Evolutionary conservation across 2,113 vertebrate genomes (phyloP).

Genomic region (Oenanthe oenanthe): DNA sequence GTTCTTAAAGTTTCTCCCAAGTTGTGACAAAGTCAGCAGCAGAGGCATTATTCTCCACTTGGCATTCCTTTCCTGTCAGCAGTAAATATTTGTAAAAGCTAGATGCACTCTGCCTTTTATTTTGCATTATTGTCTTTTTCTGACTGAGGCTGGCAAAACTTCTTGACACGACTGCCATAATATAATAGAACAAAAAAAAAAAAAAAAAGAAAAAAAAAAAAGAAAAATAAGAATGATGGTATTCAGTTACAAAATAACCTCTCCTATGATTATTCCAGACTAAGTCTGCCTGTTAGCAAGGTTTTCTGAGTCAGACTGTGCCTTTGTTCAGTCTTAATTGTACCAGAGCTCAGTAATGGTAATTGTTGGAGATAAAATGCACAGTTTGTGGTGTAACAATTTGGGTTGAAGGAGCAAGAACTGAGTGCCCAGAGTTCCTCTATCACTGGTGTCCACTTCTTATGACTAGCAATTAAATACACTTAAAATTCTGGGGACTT

Average conservation of each 20-base stretch:
- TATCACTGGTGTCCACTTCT: background rate
- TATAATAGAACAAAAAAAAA: background rate
- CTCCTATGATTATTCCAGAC: background rate
- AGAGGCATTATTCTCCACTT: background rate
- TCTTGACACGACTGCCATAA: background rate
- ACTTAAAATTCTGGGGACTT: background rate
- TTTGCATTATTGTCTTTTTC: conserved; percentile 12
- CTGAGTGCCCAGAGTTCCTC: background rate
- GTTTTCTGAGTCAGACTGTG: background rate
- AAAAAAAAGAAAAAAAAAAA: background rate
- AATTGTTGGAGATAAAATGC: background rate
- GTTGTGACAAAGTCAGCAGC: background rate
- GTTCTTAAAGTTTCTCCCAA: background rate
- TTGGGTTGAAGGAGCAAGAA: background rate
- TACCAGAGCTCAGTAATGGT: background rate
- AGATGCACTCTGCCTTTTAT: background rate
- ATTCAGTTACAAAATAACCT: background rate
- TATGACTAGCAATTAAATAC: background rate
- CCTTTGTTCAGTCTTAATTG: background rate
- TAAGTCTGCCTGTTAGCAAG: background rate
- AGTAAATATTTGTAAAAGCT: conserved; percentile 21
- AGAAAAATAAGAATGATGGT: background rate
- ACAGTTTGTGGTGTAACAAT: fast-evolving
- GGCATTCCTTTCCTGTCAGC: conserved; percentile 26
- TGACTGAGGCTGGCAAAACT: conserved; percentile 6